Base-by-base conservation (phyloP, 1,140 invertebrate genomes). In the Neotoxoptera formosana region DNA sequence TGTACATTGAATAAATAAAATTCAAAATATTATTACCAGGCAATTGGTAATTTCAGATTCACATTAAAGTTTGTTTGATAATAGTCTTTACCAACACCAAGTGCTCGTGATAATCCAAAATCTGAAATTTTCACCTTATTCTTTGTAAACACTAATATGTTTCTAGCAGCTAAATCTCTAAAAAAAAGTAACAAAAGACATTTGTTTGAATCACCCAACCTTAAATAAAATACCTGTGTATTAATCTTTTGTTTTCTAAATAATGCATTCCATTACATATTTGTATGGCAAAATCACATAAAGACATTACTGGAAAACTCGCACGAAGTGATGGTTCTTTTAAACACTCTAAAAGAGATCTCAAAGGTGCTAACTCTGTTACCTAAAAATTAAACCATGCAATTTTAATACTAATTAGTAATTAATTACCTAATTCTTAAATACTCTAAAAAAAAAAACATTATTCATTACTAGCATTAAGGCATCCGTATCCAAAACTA, bases 31-130 rank as follows among this genome's bases (percentile, higher is more conserved):
- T 84, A 76, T 96, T 95, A 98, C 99, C 99, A 99, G 1, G 99
- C 99, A 94, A 99, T 99, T 9, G 99, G 99, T 93, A 99, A 96
- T 96, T 99, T 99, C 41, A 99, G 96, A 96, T 99, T 99, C 17
- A 99, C 98, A 95, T 99, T 99, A 95, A 99, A 99, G 96, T 99
- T 99, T 4, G 98, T 99, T 95, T 99, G 98, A 95, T 99, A 99
- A 95, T 99, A 99, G 95, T 99, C 99, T 95, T 99, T 99, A 17
- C 99, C 99, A 90, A 99, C 98, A 20, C 99, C 99, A n/a, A 99
- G 95, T 1, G 98, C 98, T 92, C 99, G 96, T 1, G 99, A 99
- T 51, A 99, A 95, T 8, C 99, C 99, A 95, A 99, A 99, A 95
- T 99, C 99, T 20, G 99, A 99, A 67, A 99, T 99, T 96, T 99